Conservation (phyloP, 2,797 vertebrate species). For the Dipus sagitta region DNA sequence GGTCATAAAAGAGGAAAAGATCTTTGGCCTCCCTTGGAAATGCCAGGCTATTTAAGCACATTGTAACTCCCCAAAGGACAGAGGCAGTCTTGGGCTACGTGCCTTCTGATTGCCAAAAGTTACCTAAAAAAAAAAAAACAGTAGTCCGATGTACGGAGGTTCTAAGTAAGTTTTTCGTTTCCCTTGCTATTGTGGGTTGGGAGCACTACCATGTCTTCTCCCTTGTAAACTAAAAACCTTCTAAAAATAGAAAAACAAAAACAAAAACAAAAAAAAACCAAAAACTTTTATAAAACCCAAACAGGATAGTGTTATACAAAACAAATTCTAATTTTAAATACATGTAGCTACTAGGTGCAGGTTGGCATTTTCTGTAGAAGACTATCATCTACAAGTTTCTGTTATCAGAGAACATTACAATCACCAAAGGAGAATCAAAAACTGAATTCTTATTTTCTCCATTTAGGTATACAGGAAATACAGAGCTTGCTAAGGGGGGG, state of each 20-base stretch:
- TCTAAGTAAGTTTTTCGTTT: conserved; percentile 42
- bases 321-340: conserved; percentile 10
- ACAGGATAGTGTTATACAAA: neutral
- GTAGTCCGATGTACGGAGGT: conserved; percentile 26
- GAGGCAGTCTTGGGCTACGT: neutral
- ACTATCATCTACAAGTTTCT: conserved; percentile 7
- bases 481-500: neutral
- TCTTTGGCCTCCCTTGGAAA: conserved; percentile 85
- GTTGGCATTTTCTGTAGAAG: conserved; percentile 36
- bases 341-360: neutral
- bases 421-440: conserved; percentile 60
- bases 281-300: conserved; percentile 21
- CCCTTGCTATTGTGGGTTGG: neutral
- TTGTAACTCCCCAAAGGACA: conserved; percentile 67
- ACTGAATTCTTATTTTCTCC: conserved; percentile 51
- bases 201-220: neutral
- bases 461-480: conserved; percentile 39
- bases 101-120: conserved; percentile 13
- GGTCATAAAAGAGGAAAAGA: conserved; percentile 89
- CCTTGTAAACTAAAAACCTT: conserved; percentile 46
- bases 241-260: conserved; percentile 24
- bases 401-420: conserved; percentile 36
- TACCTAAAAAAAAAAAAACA: conserved; percentile 27
- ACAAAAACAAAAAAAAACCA: neutral
- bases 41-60: conserved; percentile 83